A percentile compares a stretch with the other conserved stretches of the same genome.
Conservation (phyloP, 2,888 invertebrate genomes). For the Drosophila mayaguana region DNA sequence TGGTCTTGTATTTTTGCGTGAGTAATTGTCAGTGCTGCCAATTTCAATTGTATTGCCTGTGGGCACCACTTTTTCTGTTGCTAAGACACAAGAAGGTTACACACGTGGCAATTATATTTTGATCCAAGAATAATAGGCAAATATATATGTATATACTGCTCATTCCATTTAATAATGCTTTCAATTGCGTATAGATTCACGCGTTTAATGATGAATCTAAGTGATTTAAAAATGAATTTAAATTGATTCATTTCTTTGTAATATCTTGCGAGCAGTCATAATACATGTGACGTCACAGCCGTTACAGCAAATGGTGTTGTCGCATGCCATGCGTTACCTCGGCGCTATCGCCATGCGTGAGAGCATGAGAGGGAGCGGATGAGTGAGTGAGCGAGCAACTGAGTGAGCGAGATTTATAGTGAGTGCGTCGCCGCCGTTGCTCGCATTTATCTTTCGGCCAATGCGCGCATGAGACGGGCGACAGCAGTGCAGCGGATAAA, state of each 20-base stretch:
- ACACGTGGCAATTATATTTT: not conserved
- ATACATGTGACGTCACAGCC: slow-evolving; percentile 42
- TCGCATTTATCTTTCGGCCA: slow-evolving; percentile 64
- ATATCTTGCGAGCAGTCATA: not conserved
- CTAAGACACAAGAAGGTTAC: slow-evolving; percentile 13
- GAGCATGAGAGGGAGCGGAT: slow-evolving; percentile 6
- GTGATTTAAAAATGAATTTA: not conserved
- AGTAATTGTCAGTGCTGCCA: slow-evolving; percentile 41
- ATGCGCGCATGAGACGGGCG: slow-evolving; percentile 57
- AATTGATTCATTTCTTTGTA: not conserved
- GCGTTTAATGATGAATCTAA: not conserved
- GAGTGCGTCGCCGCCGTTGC: slow-evolving; percentile 49
- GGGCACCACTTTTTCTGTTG: slow-evolving; percentile 33
- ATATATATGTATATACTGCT: too few species aligned
- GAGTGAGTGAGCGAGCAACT: not conserved
- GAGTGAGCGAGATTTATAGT: slow-evolving; percentile 33
- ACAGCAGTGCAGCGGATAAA: slow-evolving; percentile 47
- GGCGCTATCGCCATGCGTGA: slow-evolving; percentile 28
- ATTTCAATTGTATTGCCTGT: not conserved
- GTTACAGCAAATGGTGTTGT: slow-evolving; percentile 12
- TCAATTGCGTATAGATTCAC: not conserved
- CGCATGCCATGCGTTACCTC: slow-evolving; percentile 40
- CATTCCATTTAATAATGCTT: not conserved
- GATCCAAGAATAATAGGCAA: not conserved
- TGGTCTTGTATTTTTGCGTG: slow-evolving; percentile 12